Evolutionary conservation across 2,888 invertebrate species (phyloP).

Genomic region (Neoitamus cyanurus): DNA sequence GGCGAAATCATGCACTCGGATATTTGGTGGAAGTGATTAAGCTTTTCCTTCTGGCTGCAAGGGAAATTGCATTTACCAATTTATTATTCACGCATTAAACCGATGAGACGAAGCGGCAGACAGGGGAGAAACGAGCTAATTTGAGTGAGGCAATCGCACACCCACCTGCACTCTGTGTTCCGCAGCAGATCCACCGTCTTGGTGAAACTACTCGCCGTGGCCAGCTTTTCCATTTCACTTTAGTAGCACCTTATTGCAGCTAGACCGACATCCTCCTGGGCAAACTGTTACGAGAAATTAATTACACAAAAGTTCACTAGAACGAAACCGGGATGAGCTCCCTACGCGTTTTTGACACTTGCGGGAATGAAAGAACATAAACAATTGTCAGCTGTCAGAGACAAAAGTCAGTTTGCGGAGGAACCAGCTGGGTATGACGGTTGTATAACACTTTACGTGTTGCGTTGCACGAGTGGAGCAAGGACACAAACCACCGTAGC

Average conservation of each 20-base stretch:
- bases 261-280: not conserved
- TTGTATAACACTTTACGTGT: not conserved
- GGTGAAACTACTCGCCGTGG: constrained; percentile 52
- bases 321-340: not conserved
- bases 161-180: constrained; percentile 66
- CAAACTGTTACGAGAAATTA: not conserved
- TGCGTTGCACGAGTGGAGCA: not conserved
- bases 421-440: not conserved
- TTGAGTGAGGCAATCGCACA: constrained; percentile 12
- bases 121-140: not conserved
- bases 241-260: not conserved
- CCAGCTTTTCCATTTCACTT: constrained; percentile 54
- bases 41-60: constrained; percentile 79
- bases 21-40: constrained; percentile 76
- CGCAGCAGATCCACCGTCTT: constrained; percentile 63
- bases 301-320: not conserved
- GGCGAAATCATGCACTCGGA: constrained; percentile 75
- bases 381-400: constrained; percentile 24
- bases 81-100: not conserved
- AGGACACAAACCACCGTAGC: not conserved
- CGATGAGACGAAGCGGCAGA: not conserved
- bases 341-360: not conserved
- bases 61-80: not conserved
- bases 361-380: not conserved
- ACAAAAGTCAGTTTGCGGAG: not conserved